These are phyloP conservation scores for Metopia argyrocephala DNA, from an alignment of 2,888 invertebrate genomes.

Conservation along the genomic window DNA sequence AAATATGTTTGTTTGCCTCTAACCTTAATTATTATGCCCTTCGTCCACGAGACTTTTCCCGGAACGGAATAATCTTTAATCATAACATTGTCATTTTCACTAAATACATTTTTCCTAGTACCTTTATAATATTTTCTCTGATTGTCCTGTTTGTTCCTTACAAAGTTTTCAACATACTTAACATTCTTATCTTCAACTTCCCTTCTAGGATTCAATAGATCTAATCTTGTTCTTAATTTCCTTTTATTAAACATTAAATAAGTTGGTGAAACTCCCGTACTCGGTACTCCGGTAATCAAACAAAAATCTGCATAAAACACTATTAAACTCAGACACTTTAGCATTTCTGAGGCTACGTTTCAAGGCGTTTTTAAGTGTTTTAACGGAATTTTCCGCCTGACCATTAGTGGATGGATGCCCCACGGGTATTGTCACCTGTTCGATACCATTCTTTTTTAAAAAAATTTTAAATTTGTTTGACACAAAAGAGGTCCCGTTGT, in stretches of 20 bases:
- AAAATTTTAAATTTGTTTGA: constrained; percentile 65
- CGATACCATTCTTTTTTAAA: constrained; percentile 60
- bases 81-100: constrained; percentile 4
- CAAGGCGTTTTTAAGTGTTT: constrained; percentile 59
- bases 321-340: constrained; percentile 44
- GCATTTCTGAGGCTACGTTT: constrained; percentile 47
- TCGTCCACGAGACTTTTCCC: too few species aligned
- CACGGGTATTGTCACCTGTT: constrained; percentile 53
- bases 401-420: constrained; percentile 54
- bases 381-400: too few species aligned
- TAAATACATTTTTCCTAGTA: constrained; percentile 13
- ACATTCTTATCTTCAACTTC: neutral
- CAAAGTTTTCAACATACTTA: constrained; percentile 1
- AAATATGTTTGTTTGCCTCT: too few species aligned
- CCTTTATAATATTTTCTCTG: constrained; percentile 39
- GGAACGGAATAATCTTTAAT: constrained; percentile 29
- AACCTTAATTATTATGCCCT: neutral
- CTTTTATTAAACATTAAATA: too few species aligned
- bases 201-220: constrained; percentile 55
- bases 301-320: constrained; percentile 39
- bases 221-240: too few species aligned
- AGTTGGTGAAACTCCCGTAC: constrained; percentile 54
- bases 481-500: too few species aligned
- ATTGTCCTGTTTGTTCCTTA: constrained; percentile 17
- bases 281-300: too few species aligned